Percentiles rank a stretch among this genome's conserved stretches.
phyloP scores from a whole-genome alignment of 1,140 invertebrate species.

The Drosophila ambigua region DNA sequence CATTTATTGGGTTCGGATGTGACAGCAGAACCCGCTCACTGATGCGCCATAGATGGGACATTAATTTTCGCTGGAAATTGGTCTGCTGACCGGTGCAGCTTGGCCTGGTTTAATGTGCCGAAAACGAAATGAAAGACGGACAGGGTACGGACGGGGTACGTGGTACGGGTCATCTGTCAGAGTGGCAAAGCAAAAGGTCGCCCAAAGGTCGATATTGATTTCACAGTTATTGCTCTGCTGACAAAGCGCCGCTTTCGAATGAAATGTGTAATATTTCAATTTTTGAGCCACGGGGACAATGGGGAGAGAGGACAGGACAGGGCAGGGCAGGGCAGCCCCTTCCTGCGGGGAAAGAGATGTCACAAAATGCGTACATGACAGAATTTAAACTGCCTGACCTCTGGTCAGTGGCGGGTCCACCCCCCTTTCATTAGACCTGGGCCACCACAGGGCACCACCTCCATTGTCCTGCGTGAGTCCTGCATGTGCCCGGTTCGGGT shows the following conservation, averaged over 20 bases:
- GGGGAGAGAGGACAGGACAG: constrained; percentile 3
- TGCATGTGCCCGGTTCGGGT: constrained; percentile 50
- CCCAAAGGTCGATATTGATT: constrained; percentile 54
- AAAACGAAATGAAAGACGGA: constrained; percentile 4
- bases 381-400: constrained; percentile 76
- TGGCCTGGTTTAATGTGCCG: constrained; percentile 48
- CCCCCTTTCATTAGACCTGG: constrained; percentile 50
- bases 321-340: neutral
- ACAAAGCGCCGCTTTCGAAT: constrained; percentile 51
- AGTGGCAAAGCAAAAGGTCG: constrained; percentile 34
- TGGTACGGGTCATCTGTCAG: constrained; percentile 58
- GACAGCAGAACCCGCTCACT: constrained; percentile 47
- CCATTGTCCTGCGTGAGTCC: constrained; percentile 40
- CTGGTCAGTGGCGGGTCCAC: constrained; percentile 48
- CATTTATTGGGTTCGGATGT: constrained; percentile 48
- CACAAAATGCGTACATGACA: constrained; percentile 64
- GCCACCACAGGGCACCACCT: constrained; percentile 47
- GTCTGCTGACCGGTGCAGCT: neutral
- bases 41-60: constrained; percentile 46
- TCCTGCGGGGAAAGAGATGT: constrained; percentile 23
- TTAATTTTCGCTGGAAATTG: constrained; percentile 52
- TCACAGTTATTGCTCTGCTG: constrained; percentile 60
- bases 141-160: no score
- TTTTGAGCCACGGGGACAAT: constrained; percentile 47
- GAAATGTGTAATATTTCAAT: constrained; percentile 81